These are phyloP conservation scores for Heliconius erato DNA, from an alignment of 2,888 invertebrate genomes.

Conservation along the genomic window DNA sequence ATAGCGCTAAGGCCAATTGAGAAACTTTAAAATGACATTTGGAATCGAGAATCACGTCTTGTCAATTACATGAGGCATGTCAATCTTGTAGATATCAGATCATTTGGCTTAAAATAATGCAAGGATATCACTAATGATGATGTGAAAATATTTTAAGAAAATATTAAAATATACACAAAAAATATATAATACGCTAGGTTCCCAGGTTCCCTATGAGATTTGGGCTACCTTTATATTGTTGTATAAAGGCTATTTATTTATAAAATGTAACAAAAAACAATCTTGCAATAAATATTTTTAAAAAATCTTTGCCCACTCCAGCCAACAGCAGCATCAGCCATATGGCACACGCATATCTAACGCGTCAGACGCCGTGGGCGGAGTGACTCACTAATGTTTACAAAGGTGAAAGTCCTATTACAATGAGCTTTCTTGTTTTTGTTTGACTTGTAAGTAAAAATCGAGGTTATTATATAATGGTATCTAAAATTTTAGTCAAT, in stretches of 20 bases:
- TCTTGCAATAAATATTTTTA: neutral
- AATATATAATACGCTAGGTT: too few species aligned
- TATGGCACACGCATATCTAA: constrained; percentile 20
- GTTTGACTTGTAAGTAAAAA: constrained; percentile 6
- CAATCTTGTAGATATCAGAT: neutral
- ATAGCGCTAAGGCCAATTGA: neutral
- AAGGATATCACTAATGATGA: too few species aligned
- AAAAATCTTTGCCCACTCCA: neutral
- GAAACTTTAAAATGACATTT: constrained; percentile 17
- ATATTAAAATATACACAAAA: too few species aligned
- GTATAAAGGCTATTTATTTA: too few species aligned
- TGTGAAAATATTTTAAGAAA: too few species aligned
- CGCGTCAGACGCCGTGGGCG: constrained; percentile 36
- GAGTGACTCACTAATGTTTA: constrained; percentile 41
- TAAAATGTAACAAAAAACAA: too few species aligned
- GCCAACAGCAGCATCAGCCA: neutral
- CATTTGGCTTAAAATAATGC: too few species aligned
- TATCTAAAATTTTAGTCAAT: neutral
- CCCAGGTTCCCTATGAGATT: too few species aligned
- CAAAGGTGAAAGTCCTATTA: constrained; percentile 43
- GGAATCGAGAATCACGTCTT: neutral
- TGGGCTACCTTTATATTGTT: too few species aligned
- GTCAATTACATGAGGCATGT: constrained; percentile 1
- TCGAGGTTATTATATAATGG: neutral
- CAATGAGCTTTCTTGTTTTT: constrained; percentile 28